A percentile compares a stretch with the other conserved stretches of the same genome.
phyloP scores from a whole-genome alignment of 2,113 vertebrate species.

The Nestor notabilis region DNA sequence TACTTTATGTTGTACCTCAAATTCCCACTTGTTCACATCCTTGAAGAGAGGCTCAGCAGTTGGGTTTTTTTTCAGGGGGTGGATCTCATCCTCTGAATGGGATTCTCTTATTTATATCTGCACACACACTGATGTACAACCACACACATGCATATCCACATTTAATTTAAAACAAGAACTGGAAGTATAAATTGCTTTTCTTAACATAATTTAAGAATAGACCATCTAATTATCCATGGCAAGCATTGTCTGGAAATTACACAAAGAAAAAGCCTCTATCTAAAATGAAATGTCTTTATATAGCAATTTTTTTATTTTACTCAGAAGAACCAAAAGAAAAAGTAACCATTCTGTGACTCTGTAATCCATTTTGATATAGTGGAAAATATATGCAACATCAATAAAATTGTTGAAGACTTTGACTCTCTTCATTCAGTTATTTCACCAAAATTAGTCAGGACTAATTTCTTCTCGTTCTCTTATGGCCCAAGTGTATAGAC shows the following conservation, averaged over 20 bases:
- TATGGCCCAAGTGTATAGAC: background rate
- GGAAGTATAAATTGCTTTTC: background rate
- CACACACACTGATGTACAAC: background rate
- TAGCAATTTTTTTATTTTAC: background rate
- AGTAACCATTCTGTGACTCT: background rate
- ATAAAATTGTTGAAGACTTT: background rate
- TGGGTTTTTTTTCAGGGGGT: fast-evolving
- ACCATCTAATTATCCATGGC: background rate
- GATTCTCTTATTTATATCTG: background rate
- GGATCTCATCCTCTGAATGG: background rate
- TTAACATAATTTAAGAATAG: background rate
- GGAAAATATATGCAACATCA: background rate
- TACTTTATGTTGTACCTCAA: background rate
- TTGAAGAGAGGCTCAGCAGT: background rate
- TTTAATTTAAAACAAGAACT: background rate
- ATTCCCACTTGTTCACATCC: background rate
- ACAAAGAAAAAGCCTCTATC: fast-evolving
- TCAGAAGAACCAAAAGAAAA: background rate
- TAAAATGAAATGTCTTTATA: background rate
- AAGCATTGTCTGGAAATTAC: background rate
- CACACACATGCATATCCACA: background rate
- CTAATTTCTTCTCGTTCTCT: background rate
- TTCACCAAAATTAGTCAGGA: background rate
- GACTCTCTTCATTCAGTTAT: background rate
- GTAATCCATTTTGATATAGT: background rate